Evolutionary conservation across 2,113 vertebrate species (phyloP).

Genomic region (Nesospiza acunhae): DNA sequence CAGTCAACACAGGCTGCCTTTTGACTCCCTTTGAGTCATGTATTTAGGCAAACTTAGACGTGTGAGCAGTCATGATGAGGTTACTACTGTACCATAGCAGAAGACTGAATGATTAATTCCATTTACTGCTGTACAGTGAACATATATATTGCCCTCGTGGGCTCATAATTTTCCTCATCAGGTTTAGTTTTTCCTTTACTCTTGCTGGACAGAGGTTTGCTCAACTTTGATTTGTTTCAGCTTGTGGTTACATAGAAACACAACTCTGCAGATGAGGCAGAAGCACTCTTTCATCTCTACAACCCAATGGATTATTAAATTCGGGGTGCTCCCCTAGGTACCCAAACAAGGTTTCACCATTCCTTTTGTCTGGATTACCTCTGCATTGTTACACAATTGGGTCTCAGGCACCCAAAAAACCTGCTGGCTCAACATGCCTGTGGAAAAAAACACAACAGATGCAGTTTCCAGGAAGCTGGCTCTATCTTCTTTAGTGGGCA

Average conservation of each 20-base stretch:
- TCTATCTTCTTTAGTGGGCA: constrained; percentile 61
- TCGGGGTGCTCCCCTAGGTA: constrained; percentile 43
- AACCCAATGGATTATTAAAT: constrained; percentile 37
- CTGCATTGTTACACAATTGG: constrained; percentile 40
- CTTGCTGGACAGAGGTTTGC: constrained; percentile 9
- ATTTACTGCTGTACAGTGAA: constrained; percentile 24
- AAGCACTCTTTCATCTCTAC: constrained; percentile 16
- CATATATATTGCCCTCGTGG: neutral
- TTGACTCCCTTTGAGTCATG: neutral
- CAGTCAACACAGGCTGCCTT: constrained; percentile 15
- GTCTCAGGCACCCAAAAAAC: constrained; percentile 58
- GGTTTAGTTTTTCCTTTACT: neutral
- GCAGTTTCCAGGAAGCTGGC: constrained; percentile 68
- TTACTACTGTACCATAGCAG: constrained; percentile 31
- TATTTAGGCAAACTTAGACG: constrained; percentile 3
- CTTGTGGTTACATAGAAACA: constrained; percentile 45
- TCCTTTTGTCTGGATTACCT: constrained; percentile 61
- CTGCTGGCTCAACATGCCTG: constrained; percentile 60
- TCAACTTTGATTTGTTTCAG: neutral
- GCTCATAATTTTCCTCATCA: neutral
- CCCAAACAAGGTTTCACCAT: constrained; percentile 35
- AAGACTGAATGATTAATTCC: neutral
- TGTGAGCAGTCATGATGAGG: constrained; percentile 32
- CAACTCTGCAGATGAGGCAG: constrained; percentile 29
- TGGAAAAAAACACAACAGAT: constrained; percentile 31